Evolutionary conservation across 2,888 invertebrate genomes (phyloP), one percentile per base, ranked within the genome.

Genomic region (Halictus ligatus): DNA sequence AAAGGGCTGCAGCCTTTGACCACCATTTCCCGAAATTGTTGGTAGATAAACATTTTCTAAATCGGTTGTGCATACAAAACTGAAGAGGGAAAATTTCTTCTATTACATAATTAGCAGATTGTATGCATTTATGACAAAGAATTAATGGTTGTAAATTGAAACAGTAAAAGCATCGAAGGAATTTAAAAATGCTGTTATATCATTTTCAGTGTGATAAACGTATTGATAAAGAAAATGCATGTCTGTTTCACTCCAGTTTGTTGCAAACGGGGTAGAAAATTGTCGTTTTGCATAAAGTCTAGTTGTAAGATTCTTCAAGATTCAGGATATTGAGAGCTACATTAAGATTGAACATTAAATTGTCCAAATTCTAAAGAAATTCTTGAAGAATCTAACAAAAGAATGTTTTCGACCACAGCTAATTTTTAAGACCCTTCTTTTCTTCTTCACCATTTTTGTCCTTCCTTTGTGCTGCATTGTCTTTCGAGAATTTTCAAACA

Each of bases 401-500:
- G 54, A n/a, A 54, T n/a, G 21, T 54, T 10, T 54, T 21, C 54
- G 4, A 54, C 54, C 10, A 21, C 54, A 3, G 0, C 54, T 10
- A 21, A 54, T n/a, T 54, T n/a, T n/a, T n/a, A 71, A 71, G 73
- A 29, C 72, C 76, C 25, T 21, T 29, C 18, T 35, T 2, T 67
- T 29, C 67, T 67, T 35, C 29, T 35, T 67, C 10, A 10, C 35
- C 54, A n/a, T 15, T 64, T 29, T 7, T 29, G 13, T 64, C 35
- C 29, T 7, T 67, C 18, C 4, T 15, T 64, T 15, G 15, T 15
- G 21, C 18, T 0, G 8, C 18, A 0, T 21, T 29, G 67, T 67
- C 88, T 88, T 91, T 92, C 90, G 83, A 91, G 90, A 88, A 92
- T 92, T 93, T 90, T 84, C 90, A 89, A 90, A 92, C 93, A 94